Base-by-base conservation (phyloP, 2,888 invertebrate genomes). In the Caenorhabditis japonica region DNA sequence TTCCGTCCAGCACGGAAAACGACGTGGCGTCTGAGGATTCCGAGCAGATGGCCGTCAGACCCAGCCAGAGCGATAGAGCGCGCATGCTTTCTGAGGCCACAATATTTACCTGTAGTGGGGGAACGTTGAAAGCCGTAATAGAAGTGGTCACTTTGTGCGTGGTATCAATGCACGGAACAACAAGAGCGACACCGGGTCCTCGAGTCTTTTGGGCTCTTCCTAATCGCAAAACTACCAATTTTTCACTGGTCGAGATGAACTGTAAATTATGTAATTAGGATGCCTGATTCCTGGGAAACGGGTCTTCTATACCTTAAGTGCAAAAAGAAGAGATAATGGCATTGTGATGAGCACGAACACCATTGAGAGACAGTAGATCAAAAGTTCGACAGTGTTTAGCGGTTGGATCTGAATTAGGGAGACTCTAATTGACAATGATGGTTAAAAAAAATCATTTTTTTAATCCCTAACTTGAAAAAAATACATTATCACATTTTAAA, bases 61-160 rank as follows among this genome's bases (percentile, higher is more conserved):
- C n/a, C n/a, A n/a, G n/a, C n/a, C n/a, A n/a, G n/a, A n/a, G n/a
- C n/a, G n/a, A n/a, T n/a, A n/a, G 38, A 15, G n/a, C n/a, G 5
- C 15, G 38, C 4, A 38, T 38, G 38, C n/a, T n/a, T 38, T 13
- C 15, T 5, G 10, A 10, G 15, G 5, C 15, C n/a, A 30, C 7
- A 19, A 19, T 4, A 36, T 25, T 56, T 69, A 88, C 89, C 85
- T 89, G 89, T 38, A 89, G 83, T 12, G 89, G 89, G n/a, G 89
- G 89, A 8, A 90, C 88, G 80, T 88, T 89, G 79, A 89, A 89
- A 5, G 89, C 89, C 59, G 86, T 89, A 60, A 87, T 84, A 30
- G 89, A 80, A 23, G 89, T 84, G 75, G 89, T 89, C 3, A 90
- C 87, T 53, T 81, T 85, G 55, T 85, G 85, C 21, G 79, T 84